Evolutionary conservation across 2,888 invertebrate species (phyloP).

Genomic region (Chrysomela aeneicollis): DNA sequence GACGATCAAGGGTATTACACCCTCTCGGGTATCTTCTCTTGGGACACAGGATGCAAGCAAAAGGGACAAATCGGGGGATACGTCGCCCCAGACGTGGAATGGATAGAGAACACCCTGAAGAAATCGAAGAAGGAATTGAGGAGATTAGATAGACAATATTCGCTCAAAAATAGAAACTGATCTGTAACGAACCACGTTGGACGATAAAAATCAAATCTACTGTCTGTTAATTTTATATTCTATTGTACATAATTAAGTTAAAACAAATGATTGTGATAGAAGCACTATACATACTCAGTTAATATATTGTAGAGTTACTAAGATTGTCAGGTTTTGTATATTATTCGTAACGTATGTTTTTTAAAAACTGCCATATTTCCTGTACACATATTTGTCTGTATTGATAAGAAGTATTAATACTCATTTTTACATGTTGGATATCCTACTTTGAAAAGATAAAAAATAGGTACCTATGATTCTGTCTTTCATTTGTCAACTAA

Average conservation of each 20-base stretch:
- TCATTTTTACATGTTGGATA: slow-evolving; percentile 7
- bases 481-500: not conserved
- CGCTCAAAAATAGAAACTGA: slow-evolving; percentile 34
- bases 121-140: slow-evolving; percentile 58
- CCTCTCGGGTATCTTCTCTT: slow-evolving; percentile 78
- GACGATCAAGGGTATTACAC: slow-evolving; percentile 73
- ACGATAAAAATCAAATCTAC: slow-evolving; percentile 11
- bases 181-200: not conserved
- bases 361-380: slow-evolving; percentile 36
- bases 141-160: slow-evolving; percentile 50
- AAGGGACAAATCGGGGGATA: slow-evolving; percentile 61
- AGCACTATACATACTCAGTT: slow-evolving; percentile 33
- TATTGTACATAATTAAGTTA: slow-evolving; percentile 36
- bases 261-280: slow-evolving; percentile 41
- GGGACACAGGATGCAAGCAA: slow-evolving; percentile 74
- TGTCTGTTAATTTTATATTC: slow-evolving; percentile 29
- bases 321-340: slow-evolving; percentile 37
- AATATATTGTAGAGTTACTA: slow-evolving; percentile 35
- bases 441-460: not conserved
- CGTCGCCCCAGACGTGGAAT: slow-evolving; percentile 60
- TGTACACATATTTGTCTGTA: slow-evolving; percentile 22
- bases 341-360: slow-evolving; percentile 35
- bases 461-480: not conserved
- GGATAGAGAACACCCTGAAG: slow-evolving; percentile 59
- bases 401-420: slow-evolving; percentile 22